Percentiles rank a stretch among this genome's conserved stretches.
Conservation (phyloP, 2,797 vertebrate species). For the Pipistrellus kuhlii region DNA sequence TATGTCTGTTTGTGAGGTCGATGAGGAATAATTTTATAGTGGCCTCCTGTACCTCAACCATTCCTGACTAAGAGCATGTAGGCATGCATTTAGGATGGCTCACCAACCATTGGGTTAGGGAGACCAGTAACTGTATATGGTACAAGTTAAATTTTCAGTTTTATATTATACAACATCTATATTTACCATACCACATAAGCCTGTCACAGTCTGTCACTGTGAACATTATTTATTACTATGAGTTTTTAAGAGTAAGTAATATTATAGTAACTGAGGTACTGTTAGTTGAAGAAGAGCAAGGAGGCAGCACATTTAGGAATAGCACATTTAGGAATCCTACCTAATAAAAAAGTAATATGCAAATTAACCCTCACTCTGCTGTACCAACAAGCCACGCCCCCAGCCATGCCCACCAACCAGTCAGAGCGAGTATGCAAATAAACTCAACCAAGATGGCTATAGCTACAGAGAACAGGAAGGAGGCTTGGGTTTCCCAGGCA, state of each 20-base stretch:
- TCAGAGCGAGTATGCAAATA: no score
- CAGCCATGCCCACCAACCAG: no score
- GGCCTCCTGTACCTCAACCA: neutral
- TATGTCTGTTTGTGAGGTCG: neutral
- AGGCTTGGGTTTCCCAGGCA: no score
- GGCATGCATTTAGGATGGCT: neutral
- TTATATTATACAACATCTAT: neutral
- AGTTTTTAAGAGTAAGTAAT: constrained; percentile 37
- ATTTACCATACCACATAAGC: neutral
- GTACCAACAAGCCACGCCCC: no score
- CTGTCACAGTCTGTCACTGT: neutral
- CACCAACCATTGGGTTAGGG: neutral
- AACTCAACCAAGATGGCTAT: no score
- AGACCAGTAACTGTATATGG: neutral
- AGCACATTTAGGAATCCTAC: no score
- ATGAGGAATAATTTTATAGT: neutral
- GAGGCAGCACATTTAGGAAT: neutral
- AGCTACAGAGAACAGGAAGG: no score
- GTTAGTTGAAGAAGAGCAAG: neutral
- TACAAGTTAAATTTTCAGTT: constrained; percentile 1
- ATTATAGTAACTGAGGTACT: constrained; percentile 29
- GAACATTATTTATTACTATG: constrained; percentile 16
- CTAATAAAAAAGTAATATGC: no score
- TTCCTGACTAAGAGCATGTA: neutral
- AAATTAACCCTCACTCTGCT: no score